A percentile compares a stretch with the other conserved stretches of the same genome.
phyloP scores from a whole-genome alignment of 2,888 invertebrate genomes.

The Andrena flavipes region DNA sequence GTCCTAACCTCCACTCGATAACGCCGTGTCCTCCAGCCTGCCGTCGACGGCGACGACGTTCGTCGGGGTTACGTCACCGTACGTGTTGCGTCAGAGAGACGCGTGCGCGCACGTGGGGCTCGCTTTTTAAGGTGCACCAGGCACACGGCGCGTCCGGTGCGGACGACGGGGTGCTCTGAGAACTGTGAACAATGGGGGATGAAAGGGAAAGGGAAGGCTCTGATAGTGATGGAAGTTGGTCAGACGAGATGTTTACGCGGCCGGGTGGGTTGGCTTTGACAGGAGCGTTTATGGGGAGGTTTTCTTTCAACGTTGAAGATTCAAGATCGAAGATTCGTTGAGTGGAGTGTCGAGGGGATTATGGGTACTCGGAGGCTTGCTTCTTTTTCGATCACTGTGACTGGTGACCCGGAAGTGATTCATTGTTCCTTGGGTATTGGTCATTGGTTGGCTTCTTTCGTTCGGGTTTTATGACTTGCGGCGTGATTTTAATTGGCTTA shows the following conservation, averaged over 20 bases:
- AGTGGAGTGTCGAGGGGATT: too few relatives aligned
- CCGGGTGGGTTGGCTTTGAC: too few relatives aligned
- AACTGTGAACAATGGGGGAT: background rate
- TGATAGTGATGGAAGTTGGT: background rate
- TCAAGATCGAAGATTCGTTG: too few relatives aligned
- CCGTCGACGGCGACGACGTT: background rate
- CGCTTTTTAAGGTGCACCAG: constrained; percentile 2
- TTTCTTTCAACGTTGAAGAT: too few relatives aligned
- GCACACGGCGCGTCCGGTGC: background rate
- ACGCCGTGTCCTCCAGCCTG: constrained; percentile 46
- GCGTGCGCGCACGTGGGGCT: constrained; percentile 67
- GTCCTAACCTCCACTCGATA: constrained; percentile 66
- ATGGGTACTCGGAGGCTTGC: too few relatives aligned
- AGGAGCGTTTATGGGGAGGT: too few relatives aligned
- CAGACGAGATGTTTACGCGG: too few relatives aligned
- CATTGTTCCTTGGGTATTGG: too few relatives aligned
- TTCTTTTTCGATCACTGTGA: too few relatives aligned
- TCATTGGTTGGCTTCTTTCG: too few relatives aligned
- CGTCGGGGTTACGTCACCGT: constrained; percentile 15
- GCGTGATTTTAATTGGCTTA: background rate
- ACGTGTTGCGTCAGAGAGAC: constrained; percentile 69
- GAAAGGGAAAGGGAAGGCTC: constrained; percentile 7
- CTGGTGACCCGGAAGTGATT: too few relatives aligned
- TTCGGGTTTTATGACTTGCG: background rate
- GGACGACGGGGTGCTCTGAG: background rate